Conservation (phyloP, 2,797 vertebrate species). For the Argentina silus region DNA sequence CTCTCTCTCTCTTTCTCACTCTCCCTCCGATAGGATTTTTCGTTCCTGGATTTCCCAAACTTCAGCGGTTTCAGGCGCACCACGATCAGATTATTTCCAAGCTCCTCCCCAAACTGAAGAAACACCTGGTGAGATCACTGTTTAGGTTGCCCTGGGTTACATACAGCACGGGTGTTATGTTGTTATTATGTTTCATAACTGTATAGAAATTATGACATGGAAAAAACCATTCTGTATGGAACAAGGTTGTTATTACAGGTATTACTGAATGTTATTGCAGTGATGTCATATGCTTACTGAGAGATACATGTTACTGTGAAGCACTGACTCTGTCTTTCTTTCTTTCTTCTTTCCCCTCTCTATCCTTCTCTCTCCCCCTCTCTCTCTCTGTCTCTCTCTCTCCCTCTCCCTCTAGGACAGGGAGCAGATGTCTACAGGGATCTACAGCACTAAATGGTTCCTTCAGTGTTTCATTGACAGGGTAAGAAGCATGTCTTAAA, state of each 20-base stretch:
- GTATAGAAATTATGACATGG: no score
- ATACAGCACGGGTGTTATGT: not conserved
- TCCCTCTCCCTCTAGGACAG: conserved; percentile 78
- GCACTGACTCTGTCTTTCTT: not conserved
- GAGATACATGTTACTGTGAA: not conserved
- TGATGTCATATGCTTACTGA: not conserved
- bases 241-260: no score
- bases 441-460: conserved; percentile 95
- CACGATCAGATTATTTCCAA: conserved; percentile 86
- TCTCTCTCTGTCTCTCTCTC: not conserved
- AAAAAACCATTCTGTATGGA: no score
- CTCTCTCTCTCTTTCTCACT: conserved; percentile 1
- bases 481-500: conserved; percentile 70
- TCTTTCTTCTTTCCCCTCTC: not conserved
- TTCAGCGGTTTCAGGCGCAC: conserved; percentile 86
- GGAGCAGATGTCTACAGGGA: conserved; percentile 90
- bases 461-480: conserved; percentile 93
- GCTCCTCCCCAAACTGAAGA: conserved; percentile 86
- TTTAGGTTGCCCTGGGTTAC: not conserved
- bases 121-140: conserved; percentile 81
- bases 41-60: conserved; percentile 87
- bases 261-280: no score
- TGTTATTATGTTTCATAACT: not conserved
- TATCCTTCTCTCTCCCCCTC: not conserved
- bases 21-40: conserved; percentile 78